Percentiles rank a stretch among this genome's conserved stretches.
These are phyloP conservation scores for Onychomys leucogaster DNA, from an alignment of 2,797 vertebrate genomes.

Conservation along the genomic window DNA sequence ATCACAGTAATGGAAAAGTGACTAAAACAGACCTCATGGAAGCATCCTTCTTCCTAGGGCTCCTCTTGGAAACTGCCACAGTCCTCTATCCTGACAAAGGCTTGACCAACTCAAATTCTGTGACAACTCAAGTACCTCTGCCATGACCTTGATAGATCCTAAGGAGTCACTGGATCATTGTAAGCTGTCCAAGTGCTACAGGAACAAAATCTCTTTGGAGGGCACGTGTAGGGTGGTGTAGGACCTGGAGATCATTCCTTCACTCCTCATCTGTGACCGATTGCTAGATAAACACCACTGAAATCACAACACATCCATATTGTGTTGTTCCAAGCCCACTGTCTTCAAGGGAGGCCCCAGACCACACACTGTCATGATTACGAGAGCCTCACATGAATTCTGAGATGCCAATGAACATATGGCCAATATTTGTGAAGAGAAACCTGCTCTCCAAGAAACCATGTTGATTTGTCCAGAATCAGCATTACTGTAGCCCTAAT, in stretches of 20 bases:
- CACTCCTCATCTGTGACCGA: background rate
- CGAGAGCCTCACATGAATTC: background rate
- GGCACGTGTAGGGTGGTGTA: rapidly evolving
- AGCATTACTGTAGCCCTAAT: background rate
- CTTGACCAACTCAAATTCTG: background rate
- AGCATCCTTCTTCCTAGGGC: background rate
- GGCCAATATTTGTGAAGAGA: background rate
- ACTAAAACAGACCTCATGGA: background rate
- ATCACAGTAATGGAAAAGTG: background rate
- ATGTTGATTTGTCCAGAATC: background rate
- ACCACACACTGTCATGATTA: background rate
- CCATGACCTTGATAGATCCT: background rate
- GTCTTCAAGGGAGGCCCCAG: background rate
- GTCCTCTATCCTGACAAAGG: background rate
- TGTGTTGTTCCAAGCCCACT: background rate
- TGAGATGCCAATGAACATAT: background rate
- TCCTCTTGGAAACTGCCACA: background rate
- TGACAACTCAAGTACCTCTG: background rate
- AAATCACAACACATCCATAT: background rate
- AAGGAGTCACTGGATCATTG: background rate
- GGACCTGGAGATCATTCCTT: background rate
- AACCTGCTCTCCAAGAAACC: background rate
- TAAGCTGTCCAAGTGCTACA: background rate
- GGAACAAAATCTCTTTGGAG: background rate
- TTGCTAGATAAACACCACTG: background rate